Percentiles rank a stretch among this genome's conserved stretches.
Conservation (phyloP, 2,888 invertebrate species). For the Rambutsinella grinnellia region DNA sequence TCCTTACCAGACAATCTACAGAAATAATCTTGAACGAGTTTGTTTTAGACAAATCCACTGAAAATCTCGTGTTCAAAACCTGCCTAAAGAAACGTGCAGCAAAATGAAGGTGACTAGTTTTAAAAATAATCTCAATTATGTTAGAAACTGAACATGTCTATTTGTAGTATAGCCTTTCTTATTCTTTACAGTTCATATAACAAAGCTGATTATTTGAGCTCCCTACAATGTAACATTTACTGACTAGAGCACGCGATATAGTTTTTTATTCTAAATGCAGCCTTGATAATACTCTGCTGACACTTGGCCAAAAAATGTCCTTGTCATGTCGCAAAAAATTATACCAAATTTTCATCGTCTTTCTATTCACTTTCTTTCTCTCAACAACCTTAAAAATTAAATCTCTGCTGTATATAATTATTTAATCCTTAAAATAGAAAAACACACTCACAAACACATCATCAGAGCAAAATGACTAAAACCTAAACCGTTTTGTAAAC, state of each 20-base stretch:
- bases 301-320: not conserved
- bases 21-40: no score
- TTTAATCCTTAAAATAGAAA: constrained; percentile 16
- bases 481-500: not conserved
- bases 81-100: not conserved
- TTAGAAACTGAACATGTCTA: no score
- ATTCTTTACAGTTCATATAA: no score
- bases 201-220: constrained; percentile 21
- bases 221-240: constrained; percentile 20
- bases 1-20: no score
- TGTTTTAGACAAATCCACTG: no score
- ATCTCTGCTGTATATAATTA: constrained; percentile 13
- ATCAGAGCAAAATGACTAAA: not conserved
- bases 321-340: not conserved
- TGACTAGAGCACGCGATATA: no score
- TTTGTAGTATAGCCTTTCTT: no score
- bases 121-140: not conserved
- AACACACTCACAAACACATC: constrained; percentile 33
- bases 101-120: not conserved
- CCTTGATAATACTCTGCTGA: constrained; percentile 46
- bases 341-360: not conserved
- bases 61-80: not conserved
- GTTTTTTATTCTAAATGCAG: constrained; percentile 17
- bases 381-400: constrained; percentile 7
- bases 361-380: no score